These are phyloP conservation scores for Ammospiza caudacuta DNA, from an alignment of 2,113 vertebrate species.

Conservation along the genomic window DNA sequence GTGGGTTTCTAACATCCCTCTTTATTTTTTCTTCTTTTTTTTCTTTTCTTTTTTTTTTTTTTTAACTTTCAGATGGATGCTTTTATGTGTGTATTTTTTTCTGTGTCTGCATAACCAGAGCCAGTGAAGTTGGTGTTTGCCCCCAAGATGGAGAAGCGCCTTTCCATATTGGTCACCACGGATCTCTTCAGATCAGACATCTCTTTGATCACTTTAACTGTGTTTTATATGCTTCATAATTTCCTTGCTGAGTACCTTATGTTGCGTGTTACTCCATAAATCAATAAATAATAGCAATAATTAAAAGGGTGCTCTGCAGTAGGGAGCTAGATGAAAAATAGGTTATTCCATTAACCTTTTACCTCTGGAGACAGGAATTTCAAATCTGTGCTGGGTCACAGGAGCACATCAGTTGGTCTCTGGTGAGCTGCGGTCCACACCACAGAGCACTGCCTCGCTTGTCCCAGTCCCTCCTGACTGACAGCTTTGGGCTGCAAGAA, in stretches of 20 bases:
- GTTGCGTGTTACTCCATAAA: conserved; percentile 50
- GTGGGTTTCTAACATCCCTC: background rate
- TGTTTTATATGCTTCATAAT: conserved; percentile 48
- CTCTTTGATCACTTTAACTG: conserved; percentile 58
- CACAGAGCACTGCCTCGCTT: conserved; percentile 11
- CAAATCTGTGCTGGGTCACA: conserved; percentile 51
- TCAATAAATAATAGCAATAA: conserved; percentile 69
- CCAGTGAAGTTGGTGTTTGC: conserved; percentile 9
- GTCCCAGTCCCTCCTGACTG: conserved; percentile 1
- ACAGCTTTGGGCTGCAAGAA: conserved; percentile 28
- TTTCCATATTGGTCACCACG: conserved; percentile 48
- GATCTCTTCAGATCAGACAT: conserved; percentile 51
- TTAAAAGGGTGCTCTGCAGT: conserved; percentile 42
- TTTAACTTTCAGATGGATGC: background rate
- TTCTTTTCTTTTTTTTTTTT: background rate
- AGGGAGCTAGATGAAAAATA: conserved; percentile 43
- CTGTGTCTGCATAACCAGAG: background rate
- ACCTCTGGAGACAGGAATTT: conserved; percentile 59
- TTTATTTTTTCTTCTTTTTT: background rate
- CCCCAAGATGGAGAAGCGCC: conserved; percentile 34
- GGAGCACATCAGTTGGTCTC: conserved; percentile 48
- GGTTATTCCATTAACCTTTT: conserved; percentile 71
- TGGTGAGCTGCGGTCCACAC: conserved; percentile 36
- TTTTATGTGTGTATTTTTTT: background rate
- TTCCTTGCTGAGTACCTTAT: conserved; percentile 61